Evolutionary conservation across 2,797 vertebrate genomes (phyloP).

Genomic region (Mormyrus proboscirostris): DNA sequence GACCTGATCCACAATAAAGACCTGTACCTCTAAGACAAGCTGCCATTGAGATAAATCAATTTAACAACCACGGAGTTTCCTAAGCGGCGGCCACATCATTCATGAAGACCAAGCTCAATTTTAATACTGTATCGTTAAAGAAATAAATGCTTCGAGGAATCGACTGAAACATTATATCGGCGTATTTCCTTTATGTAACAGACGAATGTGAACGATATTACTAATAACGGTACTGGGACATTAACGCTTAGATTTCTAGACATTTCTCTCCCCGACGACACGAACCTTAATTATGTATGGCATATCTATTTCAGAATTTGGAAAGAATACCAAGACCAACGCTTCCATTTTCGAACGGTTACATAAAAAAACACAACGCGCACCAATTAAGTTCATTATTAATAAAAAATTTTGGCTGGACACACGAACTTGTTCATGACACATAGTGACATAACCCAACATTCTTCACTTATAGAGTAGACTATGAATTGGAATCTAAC

Average conservation of each 20-base stretch:
- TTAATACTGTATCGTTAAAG: background rate
- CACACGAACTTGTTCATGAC: background rate
- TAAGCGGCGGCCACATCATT: background rate
- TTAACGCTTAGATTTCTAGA: background rate
- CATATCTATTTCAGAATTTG: background rate
- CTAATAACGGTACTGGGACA: background rate
- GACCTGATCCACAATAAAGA: background rate
- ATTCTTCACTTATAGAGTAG: background rate
- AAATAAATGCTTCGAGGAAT: background rate
- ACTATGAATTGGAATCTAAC: background rate
- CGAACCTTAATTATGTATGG: background rate
- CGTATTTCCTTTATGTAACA: background rate
- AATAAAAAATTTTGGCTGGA: background rate
- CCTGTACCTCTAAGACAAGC: background rate
- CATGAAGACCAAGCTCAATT: background rate
- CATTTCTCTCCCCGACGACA: background rate
- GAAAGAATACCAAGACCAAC: background rate
- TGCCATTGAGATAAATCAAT: background rate
- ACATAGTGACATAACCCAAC: background rate
- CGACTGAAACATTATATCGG: background rate
- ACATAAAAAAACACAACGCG: background rate
- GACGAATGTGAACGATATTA: background rate
- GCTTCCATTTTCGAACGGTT: background rate
- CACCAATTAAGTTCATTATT: background rate
- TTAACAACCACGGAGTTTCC: background rate